Percentiles rank a stretch among this genome's conserved stretches.
These are phyloP conservation scores for Lycodopsis pacificus DNA, from an alignment of 2,797 vertebrate species.

Conservation along the genomic window DNA sequence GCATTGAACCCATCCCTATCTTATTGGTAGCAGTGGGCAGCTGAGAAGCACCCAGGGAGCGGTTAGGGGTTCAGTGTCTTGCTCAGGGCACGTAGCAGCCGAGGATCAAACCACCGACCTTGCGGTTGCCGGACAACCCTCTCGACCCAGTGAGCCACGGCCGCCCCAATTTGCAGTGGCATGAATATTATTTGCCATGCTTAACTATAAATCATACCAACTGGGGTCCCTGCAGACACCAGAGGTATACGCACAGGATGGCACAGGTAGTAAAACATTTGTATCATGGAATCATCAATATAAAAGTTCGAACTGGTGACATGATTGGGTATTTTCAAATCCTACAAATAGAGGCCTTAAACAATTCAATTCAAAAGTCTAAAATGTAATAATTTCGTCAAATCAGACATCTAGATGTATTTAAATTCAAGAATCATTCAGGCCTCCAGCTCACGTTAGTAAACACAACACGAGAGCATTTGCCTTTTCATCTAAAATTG, in stretches of 20 bases:
- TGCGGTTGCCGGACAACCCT: too few relatives aligned
- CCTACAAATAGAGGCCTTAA: not conserved
- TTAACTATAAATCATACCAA: not conserved
- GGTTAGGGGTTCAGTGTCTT: too few relatives aligned
- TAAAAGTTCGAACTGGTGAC: too few relatives aligned
- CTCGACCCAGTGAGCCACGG: too few relatives aligned
- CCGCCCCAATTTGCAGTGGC: not conserved
- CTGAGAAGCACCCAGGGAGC: too few relatives aligned
- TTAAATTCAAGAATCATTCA: constrained; percentile 31
- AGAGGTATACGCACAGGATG: fast-evolving
- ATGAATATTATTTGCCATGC: not conserved
- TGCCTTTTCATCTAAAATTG: constrained; percentile 4
- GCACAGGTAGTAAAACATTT: not conserved
- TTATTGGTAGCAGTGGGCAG: too few relatives aligned
- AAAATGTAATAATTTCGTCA: not conserved
- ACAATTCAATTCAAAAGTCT: too few relatives aligned
- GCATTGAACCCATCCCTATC: too few relatives aligned
- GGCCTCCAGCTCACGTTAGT: constrained; percentile 12
- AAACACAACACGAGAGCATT: constrained; percentile 14
- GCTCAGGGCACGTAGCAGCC: too few relatives aligned
- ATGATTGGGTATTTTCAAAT: not conserved
- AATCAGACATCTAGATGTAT: constrained; percentile 15
- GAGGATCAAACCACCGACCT: too few relatives aligned
- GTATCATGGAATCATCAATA: not conserved
- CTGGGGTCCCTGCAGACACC: not conserved